Base-by-base conservation (phyloP, 1,140 invertebrate species). In the Diorhabda elongata region DNA sequence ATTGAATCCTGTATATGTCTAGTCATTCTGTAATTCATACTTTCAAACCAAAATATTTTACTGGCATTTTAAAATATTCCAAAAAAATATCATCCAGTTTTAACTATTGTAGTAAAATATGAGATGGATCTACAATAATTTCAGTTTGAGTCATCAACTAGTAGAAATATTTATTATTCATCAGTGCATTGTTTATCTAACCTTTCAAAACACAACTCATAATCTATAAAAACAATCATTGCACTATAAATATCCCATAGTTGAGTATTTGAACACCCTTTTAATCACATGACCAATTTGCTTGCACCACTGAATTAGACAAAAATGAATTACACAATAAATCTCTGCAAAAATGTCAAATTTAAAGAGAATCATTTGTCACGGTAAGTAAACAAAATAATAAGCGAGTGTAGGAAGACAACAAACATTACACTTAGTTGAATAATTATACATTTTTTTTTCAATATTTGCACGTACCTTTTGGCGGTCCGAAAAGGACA, bases 401-500 rank as follows among this genome's bases (percentile, higher is more conserved):
- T 52, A 52, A 52, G 47, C n/a, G 2, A 52, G 47, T n/a, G 6
- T 3, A 52, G 6, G 52, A n/a, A 56, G 6, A 56, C 52, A 6
- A 6, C n/a, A 56, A 7, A 56, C 52, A 56, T 56, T 56, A 56
- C 52, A 56, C 6, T 56, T 7, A 56, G 26, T 26, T 26, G 26
- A 26, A 26, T 26, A 26, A 26, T 26, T 26, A 26, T 26, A 26
- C 26, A 26, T 26, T 26, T 26, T 26, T 26, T 26, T 26, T 58
- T 58, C 57, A 58, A 58, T n/a, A 9, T 4, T 4, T 61, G 59
- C 7, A 26, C 52, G 70, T 89, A 96, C 95, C 93, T 90, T 96
- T 96, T n/a, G 96, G 95, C 66, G 95, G 92, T 58, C 97, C 97
- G 84, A 98, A 98, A 6, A 98, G 84, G 5, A 98, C 96, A 68